Evolutionary conservation across 1,140 invertebrate species (phyloP), one percentile per base, ranked within the genome.

Genomic region (Centruroides vittatus): DNA sequence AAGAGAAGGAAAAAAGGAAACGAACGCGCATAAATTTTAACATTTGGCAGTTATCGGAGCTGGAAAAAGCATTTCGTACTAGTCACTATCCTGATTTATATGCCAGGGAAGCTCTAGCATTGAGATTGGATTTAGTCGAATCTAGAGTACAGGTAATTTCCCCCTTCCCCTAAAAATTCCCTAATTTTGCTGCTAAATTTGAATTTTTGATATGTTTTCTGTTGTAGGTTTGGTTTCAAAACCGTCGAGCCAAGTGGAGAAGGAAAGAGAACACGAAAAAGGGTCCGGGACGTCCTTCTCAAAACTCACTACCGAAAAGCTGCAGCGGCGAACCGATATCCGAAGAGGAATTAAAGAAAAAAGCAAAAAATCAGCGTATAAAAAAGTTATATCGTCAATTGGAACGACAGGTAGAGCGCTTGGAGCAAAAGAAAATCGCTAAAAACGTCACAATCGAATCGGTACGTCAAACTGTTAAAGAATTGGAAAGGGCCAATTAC

Each of bases 181-280:
- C 23, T 2, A 23, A 23, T 23, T 23, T 23, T 23, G 23, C 41
- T 41, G 3, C 0, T 6, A 41, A 41, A 41, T 41, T 1, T 41
- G 0, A 41, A 41, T 41, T 41, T 41, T 41, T 41, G 5, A 6
- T 5, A 41, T 8, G 41, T 41, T 8, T 6, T 8, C 10, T 49
- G 0, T 63, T 81, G 41, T 79, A 99, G 95, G 96, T 98, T 61
- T 98, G 95, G 94, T 99, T 99, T 77, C 96, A 99, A 80, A 99
- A 99, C 77, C 82, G 96, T 57, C 80, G 96, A 57, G 96, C 96
- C n/a, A 99, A 99, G 77, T 98, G 95, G 92, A 81, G 95, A 60
- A 98, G 98, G 80, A 95, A 94, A 75, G 96, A 99, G 75, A 93
- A 98, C 77, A 98, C 95, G 59, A 95, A 97, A 76, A 98, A 98